These are phyloP conservation scores for Neosilurus mollespiculum DNA, from an alignment of 2,797 vertebrate genomes.

Conservation along the genomic window DNA sequence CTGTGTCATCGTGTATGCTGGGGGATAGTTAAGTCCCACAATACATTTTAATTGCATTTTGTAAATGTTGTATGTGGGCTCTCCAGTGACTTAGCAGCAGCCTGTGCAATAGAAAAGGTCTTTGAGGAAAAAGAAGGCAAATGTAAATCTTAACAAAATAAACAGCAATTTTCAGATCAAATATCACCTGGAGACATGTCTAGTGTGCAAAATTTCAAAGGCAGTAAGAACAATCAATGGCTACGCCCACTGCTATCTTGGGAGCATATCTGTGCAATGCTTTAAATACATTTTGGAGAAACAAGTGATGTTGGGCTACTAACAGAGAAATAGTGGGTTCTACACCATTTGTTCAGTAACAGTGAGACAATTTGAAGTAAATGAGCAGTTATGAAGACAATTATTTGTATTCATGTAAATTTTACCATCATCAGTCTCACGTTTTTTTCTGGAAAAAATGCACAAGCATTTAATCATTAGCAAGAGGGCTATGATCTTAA, in stretches of 20 bases:
- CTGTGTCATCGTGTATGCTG: slow-evolving; percentile 65
- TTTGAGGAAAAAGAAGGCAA: slow-evolving; percentile 66
- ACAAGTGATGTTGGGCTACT: slow-evolving; percentile 39
- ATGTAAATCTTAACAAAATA: slow-evolving; percentile 77
- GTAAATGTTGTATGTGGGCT: slow-evolving; percentile 74
- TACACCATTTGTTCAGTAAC: not conserved
- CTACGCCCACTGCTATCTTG: slow-evolving; percentile 73
- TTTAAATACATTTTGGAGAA: slow-evolving; percentile 59
- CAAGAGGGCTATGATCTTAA: not conserved
- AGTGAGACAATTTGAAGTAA: not conserved
- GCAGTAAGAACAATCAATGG: slow-evolving; percentile 59
- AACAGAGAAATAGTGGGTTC: not conserved
- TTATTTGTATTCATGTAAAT: not conserved
- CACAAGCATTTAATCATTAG: not conserved
- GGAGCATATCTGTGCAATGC: slow-evolving; percentile 71
- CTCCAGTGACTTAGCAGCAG: slow-evolving; percentile 73
- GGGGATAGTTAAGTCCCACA: slow-evolving; percentile 70
- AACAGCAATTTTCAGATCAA: slow-evolving; percentile 73
- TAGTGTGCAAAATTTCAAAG: slow-evolving; percentile 78
- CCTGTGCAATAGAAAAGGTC: slow-evolving; percentile 72
- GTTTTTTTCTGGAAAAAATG: too few relatives aligned
- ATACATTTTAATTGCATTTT: slow-evolving; percentile 77
- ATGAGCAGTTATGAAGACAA: not conserved
- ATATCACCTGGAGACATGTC: slow-evolving; percentile 74
- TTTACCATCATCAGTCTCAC: not conserved